Evolutionary conservation across 35 echinoderm and acorn worm species (phyloP).

Genomic region (Hemicentrotus pulcherrimus): DNA sequence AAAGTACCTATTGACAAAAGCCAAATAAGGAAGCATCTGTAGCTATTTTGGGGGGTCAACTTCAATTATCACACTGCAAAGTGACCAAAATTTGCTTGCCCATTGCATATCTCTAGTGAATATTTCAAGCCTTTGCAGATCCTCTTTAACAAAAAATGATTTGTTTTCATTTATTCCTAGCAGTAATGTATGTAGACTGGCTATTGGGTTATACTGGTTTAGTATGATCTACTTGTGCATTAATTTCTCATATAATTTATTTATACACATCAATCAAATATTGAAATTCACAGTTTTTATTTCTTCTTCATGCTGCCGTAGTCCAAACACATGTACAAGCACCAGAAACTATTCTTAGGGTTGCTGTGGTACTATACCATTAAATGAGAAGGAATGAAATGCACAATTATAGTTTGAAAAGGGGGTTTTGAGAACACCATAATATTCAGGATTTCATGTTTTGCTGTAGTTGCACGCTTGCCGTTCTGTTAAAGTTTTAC

Average conservation of each 20-base stretch:
- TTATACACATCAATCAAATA: background rate
- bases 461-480: conserved; percentile 1
- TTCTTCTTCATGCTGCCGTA: background rate
- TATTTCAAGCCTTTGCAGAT: background rate
- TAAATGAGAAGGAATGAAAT: background rate
- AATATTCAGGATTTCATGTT: background rate
- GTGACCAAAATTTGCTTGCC: background rate
- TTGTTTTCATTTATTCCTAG: background rate
- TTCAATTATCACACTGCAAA: background rate
- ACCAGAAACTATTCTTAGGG: background rate
- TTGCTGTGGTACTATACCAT: background rate
- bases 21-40: background rate
- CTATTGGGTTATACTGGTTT: background rate
- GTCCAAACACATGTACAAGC: background rate
- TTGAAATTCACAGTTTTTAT: background rate
- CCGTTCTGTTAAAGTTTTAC: conserved; percentile 8
- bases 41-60: background rate
- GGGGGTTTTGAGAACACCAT: background rate
- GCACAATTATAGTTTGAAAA: background rate
- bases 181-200: background rate
- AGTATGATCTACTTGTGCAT: background rate
- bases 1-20: background rate
- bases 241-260: background rate
- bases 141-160: background rate
- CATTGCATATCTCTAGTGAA: background rate